phyloP scores from a whole-genome alignment of 2,113 vertebrate genomes.

The Festucalex cinctus region DNA sequence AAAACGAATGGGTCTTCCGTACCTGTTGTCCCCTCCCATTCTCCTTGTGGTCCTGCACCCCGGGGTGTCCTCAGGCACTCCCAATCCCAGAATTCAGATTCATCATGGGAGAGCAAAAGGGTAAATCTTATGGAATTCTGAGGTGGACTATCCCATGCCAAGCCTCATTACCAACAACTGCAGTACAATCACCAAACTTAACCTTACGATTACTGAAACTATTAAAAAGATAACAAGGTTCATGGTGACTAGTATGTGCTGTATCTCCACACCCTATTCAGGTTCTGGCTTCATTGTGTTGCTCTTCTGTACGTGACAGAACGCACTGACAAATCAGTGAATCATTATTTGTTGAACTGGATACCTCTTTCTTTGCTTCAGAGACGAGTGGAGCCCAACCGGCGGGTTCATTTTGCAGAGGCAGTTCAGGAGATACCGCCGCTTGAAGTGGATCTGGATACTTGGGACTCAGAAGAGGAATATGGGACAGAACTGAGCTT shows the following conservation, averaged over 20 bases:
- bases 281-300: background rate
- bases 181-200: no score
- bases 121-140: constrained; percentile 31
- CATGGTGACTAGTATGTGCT: background rate
- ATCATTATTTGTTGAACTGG: no score
- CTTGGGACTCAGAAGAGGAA: constrained; percentile 49
- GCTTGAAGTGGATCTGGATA: constrained; percentile 18
- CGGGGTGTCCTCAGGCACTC: constrained; percentile 55
- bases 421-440: constrained; percentile 49
- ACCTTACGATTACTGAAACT: no score
- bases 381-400: constrained; percentile 63
- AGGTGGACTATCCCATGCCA: background rate
- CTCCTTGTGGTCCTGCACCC: constrained; percentile 13
- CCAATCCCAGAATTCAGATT: constrained; percentile 37
- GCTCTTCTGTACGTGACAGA: background rate
- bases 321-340: background rate
- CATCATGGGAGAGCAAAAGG: constrained; percentile 65
- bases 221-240: background rate
- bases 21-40: constrained; percentile 9
- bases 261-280: background rate
- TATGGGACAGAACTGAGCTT: background rate
- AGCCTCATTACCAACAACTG: background rate
- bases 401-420: constrained; percentile 67
- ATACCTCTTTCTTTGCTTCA: constrained; percentile 27
- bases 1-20: background rate